Evolutionary conservation across 2,113 vertebrate genomes (phyloP).

Genomic region (Theropithecus gelada): DNA sequence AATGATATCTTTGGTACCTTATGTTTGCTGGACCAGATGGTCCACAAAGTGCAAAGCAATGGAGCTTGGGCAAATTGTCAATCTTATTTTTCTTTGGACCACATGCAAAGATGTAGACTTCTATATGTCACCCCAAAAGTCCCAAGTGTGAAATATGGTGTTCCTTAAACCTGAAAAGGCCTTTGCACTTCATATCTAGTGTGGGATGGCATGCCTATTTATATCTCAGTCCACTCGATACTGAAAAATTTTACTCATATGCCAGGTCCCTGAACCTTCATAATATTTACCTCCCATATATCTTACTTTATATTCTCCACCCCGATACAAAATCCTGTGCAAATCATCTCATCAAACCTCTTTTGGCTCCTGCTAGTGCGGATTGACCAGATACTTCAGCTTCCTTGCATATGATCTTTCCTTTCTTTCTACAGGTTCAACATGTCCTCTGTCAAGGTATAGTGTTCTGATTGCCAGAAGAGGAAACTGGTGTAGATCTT

Average conservation of each 20-base stretch:
- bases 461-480: background rate
- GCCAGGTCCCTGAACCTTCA: background rate
- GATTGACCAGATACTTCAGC: rapidly evolving
- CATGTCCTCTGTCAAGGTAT: background rate
- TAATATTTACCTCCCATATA: background rate
- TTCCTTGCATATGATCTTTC: background rate
- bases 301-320: background rate
- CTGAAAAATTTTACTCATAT: background rate
- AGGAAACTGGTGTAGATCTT: background rate
- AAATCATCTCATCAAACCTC: background rate
- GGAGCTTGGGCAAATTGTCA: background rate
- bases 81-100: rapidly evolving
- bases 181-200: background rate
- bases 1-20: background rate
- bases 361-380: background rate
- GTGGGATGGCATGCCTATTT: background rate
- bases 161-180: background rate
- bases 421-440: background rate
- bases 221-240: background rate
- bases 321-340: background rate
- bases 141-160: background rate
- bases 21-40: no score
- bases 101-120: background rate
- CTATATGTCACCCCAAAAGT: background rate
- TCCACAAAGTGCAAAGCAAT: background rate